Conservation (phyloP, 2,888 invertebrate species). For the Trichopria drosophilae region DNA sequence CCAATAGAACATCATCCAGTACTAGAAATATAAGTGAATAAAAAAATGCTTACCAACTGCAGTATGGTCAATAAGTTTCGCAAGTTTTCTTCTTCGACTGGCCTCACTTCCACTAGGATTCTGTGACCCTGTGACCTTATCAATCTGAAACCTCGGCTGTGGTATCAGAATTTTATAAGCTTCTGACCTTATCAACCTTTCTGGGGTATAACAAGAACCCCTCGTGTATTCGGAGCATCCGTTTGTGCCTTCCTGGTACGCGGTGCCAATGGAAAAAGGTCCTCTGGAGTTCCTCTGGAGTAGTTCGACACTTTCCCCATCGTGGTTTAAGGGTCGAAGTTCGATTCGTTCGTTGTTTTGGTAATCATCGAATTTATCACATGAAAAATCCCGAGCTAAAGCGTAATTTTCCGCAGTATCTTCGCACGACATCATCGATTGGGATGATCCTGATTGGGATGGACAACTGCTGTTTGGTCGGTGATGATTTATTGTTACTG, state of each 20-base stretch:
- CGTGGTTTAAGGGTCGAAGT: slow-evolving; percentile 33
- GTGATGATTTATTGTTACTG: too few relatives aligned
- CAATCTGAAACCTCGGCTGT: too few relatives aligned
- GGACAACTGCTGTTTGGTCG: too few relatives aligned
- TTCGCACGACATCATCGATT: slow-evolving; percentile 40
- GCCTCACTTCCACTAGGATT: too few relatives aligned
- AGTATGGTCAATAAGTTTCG: slow-evolving; percentile 32
- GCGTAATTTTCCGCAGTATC: slow-evolving; percentile 39
- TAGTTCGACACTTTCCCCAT: slow-evolving; percentile 31
- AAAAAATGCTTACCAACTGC: slow-evolving; percentile 29
- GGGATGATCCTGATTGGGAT: slow-evolving; percentile 36
- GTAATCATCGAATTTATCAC: slow-evolving; percentile 27
- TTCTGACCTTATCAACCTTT: slow-evolving; percentile 48
- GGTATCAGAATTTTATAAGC: too few relatives aligned
- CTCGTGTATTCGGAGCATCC: too few relatives aligned
- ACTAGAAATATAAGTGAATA: not conserved
- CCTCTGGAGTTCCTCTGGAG: slow-evolving; percentile 40
- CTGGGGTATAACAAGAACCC: slow-evolving; percentile 49
- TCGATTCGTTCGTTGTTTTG: slow-evolving; percentile 38
- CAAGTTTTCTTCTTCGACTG: slow-evolving; percentile 31
- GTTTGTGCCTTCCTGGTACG: slow-evolving; percentile 24
- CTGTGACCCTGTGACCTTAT: slow-evolving; percentile 48
- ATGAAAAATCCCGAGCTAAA: slow-evolving; percentile 30
- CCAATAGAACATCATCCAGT: too few relatives aligned
- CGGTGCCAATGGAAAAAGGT: too few relatives aligned